Evolutionary conservation across 2,113 vertebrate genomes (phyloP).

Genomic region (Dunckerocampus dactyliophorus): DNA sequence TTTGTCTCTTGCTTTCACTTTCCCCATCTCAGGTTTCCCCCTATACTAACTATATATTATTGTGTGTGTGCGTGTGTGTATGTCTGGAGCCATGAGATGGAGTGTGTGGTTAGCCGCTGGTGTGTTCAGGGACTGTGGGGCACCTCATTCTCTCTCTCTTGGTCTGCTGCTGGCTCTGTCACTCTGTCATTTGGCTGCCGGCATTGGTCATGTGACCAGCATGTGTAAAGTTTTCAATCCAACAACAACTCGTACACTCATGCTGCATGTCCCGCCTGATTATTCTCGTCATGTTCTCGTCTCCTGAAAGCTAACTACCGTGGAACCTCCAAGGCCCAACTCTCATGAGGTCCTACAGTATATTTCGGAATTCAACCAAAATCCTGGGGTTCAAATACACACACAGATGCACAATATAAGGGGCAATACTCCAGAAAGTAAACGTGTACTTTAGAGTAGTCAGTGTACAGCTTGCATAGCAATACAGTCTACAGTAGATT

Average conservation of each 20-base stretch:
- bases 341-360: background rate
- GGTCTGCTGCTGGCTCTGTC: slow-evolving; percentile 8
- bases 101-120: slow-evolving; percentile 62
- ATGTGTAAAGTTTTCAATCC: background rate
- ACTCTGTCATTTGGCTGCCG: slow-evolving; percentile 22
- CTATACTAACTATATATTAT: slow-evolving; percentile 27
- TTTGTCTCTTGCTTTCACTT: slow-evolving; percentile 56
- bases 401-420: too few relatives aligned
- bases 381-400: background rate
- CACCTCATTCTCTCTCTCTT: slow-evolving; percentile 38
- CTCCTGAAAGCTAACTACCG: too few relatives aligned
- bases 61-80: slow-evolving; percentile 36
- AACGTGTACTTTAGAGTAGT: too few relatives aligned
- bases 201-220: slow-evolving; percentile 4
- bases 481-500: too few relatives aligned
- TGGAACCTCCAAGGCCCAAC: background rate
- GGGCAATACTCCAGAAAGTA: too few relatives aligned
- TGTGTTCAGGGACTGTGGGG: slow-evolving; percentile 59
- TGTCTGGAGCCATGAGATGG: slow-evolving; percentile 50
- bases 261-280: background rate
- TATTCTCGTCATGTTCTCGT: slow-evolving; percentile 4
- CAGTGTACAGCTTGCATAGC: too few relatives aligned
- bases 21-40: slow-evolving; percentile 67
- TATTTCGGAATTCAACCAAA: background rate
- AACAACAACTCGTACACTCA: background rate